Percentiles rank a stretch among this genome's conserved stretches.
Evolutionary conservation across 2,113 vertebrate species (phyloP).

Genomic region (Poeciliopsis prolifica): DNA sequence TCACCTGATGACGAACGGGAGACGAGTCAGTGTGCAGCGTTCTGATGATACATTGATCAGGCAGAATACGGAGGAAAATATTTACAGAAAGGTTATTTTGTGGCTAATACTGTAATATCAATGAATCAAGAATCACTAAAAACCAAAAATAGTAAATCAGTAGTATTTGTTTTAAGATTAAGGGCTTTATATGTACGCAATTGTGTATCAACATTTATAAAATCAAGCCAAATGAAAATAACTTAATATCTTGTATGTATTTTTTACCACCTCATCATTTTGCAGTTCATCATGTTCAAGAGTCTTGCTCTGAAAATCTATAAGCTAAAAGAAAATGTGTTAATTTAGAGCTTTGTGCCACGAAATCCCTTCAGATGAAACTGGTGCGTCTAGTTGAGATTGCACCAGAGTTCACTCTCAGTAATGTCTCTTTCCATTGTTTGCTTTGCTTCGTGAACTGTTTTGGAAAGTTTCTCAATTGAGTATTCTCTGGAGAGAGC

Average conservation of each 20-base stretch:
- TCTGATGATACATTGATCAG: not conserved
- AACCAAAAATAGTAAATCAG: too few relatives aligned
- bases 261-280: not conserved
- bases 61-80: not conserved
- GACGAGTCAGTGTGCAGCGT: conserved; percentile 21
- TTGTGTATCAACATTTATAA: too few relatives aligned
- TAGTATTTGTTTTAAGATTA: too few relatives aligned
- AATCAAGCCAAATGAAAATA: too few relatives aligned
- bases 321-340: not conserved
- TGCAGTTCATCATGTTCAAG: not conserved
- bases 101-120: not conserved
- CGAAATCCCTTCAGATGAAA: not conserved
- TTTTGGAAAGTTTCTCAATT: conserved; percentile 60
- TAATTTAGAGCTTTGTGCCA: not conserved
- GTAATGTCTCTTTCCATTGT: conserved; percentile 42
- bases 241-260: too few relatives aligned
- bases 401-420: not conserved
- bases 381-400: not conserved
- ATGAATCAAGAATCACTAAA: not conserved
- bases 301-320: not conserved
- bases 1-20: conserved; percentile 22
- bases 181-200: too few relatives aligned
- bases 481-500: conserved; percentile 21
- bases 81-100: not conserved
- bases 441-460: conserved; percentile 56